Conservation (phyloP, 92 coral and sea anemone species). For the Zoanthus gigantus region DNA sequence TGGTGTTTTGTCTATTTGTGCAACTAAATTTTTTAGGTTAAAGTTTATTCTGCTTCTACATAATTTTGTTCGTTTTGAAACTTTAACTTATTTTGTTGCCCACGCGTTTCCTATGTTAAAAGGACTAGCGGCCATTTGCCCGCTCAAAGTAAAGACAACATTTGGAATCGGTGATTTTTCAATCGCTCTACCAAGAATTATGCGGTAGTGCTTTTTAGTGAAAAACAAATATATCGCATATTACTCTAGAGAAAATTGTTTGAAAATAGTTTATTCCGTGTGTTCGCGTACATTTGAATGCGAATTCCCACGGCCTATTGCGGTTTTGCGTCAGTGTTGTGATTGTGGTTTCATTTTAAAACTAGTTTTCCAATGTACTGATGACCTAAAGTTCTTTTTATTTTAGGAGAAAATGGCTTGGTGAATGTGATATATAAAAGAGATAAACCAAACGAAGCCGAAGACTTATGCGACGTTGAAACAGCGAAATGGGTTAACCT, state of each 20-base stretch:
- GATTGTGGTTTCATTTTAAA: slow-evolving; percentile 10
- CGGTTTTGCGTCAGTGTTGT: slow-evolving; percentile 7
- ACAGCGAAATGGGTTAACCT: slow-evolving; percentile 92
- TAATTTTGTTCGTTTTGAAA: background rate
- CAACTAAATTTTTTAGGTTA: background rate
- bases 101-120: background rate
- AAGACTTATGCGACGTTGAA: slow-evolving; percentile 88
- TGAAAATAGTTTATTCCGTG: background rate
- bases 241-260: background rate
- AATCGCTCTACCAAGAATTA: background rate
- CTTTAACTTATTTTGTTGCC: background rate
- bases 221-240: background rate
- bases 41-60: background rate
- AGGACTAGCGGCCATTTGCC: background rate
- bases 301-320: slow-evolving; percentile 14
- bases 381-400: slow-evolving; percentile 55
- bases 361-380: slow-evolving; percentile 58
- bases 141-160: background rate
- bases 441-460: slow-evolving; percentile 80
- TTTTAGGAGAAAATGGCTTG: slow-evolving; percentile 91
- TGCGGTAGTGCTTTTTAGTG: background rate
- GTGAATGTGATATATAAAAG: slow-evolving; percentile 93
- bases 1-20: background rate
- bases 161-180: background rate
- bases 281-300: slow-evolving; percentile 8